These are phyloP conservation scores for Gorsachius magnificus DNA, from an alignment of 2,797 vertebrate species.

Conservation along the genomic window DNA sequence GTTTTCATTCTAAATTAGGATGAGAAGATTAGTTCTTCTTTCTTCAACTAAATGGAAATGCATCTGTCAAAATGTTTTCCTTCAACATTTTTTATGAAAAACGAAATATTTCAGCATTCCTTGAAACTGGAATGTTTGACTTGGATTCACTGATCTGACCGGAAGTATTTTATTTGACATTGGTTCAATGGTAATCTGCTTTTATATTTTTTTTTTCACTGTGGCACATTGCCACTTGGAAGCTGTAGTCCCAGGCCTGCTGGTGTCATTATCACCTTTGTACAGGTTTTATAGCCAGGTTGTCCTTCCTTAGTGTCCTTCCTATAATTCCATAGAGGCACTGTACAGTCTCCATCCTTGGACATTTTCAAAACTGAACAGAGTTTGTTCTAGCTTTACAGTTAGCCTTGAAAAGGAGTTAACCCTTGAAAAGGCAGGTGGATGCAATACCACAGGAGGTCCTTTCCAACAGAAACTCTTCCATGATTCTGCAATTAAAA, in stretches of 20 bases:
- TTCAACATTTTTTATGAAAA: not conserved
- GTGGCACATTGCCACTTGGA: not conserved
- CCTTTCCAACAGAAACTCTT: conserved; percentile 16
- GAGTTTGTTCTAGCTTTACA: not conserved
- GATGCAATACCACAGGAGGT: not conserved
- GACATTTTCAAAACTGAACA: not conserved
- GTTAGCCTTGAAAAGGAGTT: not conserved
- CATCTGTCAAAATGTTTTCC: conserved; percentile 56
- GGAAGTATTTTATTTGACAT: conserved; percentile 51
- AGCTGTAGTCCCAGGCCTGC: not conserved
- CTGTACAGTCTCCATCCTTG: not conserved
- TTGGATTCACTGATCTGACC: conserved; percentile 19
- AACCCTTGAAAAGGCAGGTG: not conserved
- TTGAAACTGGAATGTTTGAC: conserved; percentile 41
- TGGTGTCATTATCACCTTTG: not conserved
- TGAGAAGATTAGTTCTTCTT: not conserved
- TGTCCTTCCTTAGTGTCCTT: not conserved
- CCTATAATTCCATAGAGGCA: not conserved
- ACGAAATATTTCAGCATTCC: conserved; percentile 20
- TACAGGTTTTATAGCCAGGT: not conserved
- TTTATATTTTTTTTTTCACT: not conserved
- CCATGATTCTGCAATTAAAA: not conserved
- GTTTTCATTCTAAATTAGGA: not conserved
- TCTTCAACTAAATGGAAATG: conserved; percentile 6
- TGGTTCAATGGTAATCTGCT: not conserved